These are phyloP conservation scores for Passer montanus DNA, from an alignment of 2,113 vertebrate species.

Conservation along the genomic window DNA sequence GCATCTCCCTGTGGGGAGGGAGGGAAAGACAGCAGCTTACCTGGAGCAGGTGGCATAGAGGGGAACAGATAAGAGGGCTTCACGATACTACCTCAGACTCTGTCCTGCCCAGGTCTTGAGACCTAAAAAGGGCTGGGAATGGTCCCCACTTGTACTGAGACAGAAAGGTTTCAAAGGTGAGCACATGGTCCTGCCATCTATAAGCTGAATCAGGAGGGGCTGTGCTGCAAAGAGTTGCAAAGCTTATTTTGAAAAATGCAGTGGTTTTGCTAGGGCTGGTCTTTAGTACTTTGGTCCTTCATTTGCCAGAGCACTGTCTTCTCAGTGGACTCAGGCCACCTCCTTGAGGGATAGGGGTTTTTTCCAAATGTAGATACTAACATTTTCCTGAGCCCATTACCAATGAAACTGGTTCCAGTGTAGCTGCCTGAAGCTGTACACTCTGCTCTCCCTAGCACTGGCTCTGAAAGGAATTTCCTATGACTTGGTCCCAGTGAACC, in stretches of 20 bases:
- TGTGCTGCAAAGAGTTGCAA: neutral
- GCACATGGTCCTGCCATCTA: neutral
- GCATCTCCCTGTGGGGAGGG: neutral
- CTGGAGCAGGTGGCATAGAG: neutral
- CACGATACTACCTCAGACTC: neutral
- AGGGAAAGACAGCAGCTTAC: neutral
- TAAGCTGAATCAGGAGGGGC: neutral
- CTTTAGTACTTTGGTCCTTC: neutral
- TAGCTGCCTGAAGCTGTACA: neutral
- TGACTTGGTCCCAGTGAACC: conserved; percentile 83
- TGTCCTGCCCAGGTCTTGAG: conserved; percentile 6
- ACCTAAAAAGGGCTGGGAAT: neutral
- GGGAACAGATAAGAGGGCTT: neutral
- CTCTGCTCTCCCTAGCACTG: conserved; percentile 79
- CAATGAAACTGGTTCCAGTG: neutral
- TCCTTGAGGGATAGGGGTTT: neutral
- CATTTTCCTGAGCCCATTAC: neutral
- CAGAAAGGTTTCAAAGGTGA: neutral
- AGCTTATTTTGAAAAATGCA: neutral
- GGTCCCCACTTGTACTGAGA: neutral
- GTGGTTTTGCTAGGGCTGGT: neutral
- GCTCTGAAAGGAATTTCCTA: conserved; percentile 90
- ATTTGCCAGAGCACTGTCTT: neutral
- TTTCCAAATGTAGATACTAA: neutral
- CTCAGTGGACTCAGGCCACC: neutral